Percentiles rank a stretch among this genome's conserved stretches.
Conservation (phyloP, 2,797 vertebrate genomes). For the Brachyrhaphis roseni region DNA sequence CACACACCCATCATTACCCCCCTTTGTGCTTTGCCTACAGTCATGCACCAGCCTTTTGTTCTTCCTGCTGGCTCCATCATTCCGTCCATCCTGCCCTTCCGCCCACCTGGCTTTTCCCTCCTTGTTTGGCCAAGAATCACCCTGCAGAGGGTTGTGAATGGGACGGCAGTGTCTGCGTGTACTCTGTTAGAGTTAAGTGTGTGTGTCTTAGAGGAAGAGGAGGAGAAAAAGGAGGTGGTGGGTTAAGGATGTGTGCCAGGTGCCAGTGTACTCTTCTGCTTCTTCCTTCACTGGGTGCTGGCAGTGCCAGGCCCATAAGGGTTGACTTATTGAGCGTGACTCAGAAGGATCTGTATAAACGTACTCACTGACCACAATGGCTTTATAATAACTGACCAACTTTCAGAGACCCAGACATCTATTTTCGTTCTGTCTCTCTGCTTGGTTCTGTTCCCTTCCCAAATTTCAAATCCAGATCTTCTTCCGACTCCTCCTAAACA, state of each 20-base stretch:
- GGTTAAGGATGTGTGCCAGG: conserved; percentile 72
- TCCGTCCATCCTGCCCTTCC: conserved; percentile 64
- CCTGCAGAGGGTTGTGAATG: conserved; percentile 66
- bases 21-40: conserved; percentile 57
- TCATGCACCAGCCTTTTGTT: conserved; percentile 57
- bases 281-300: conserved; percentile 48
- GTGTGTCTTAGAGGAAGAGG: conserved; percentile 49
- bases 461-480: conserved; percentile 55
- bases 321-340: conserved; percentile 75
- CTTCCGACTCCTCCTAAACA: conserved; percentile 39
- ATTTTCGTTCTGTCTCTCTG: conserved; percentile 76
- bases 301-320: conserved; percentile 71
- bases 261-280: conserved; percentile 54
- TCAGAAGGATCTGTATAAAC: conserved; percentile 74
- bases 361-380: conserved; percentile 74
- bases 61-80: conserved; percentile 56
- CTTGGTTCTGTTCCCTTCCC: conserved; percentile 51
- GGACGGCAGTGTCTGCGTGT: conserved; percentile 63
- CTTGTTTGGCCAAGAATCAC: conserved; percentile 72
- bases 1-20: conserved; percentile 59
- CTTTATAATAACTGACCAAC: conserved; percentile 80
- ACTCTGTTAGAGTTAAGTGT: conserved; percentile 44
- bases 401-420: conserved; percentile 72
- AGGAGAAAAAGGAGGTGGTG: conserved; percentile 37
- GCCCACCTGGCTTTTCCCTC: conserved; percentile 70